Percentiles rank a stretch among this genome's conserved stretches.
phyloP scores from a whole-genome alignment of 2,113 vertebrate species.

The Calyptomena viridis region DNA sequence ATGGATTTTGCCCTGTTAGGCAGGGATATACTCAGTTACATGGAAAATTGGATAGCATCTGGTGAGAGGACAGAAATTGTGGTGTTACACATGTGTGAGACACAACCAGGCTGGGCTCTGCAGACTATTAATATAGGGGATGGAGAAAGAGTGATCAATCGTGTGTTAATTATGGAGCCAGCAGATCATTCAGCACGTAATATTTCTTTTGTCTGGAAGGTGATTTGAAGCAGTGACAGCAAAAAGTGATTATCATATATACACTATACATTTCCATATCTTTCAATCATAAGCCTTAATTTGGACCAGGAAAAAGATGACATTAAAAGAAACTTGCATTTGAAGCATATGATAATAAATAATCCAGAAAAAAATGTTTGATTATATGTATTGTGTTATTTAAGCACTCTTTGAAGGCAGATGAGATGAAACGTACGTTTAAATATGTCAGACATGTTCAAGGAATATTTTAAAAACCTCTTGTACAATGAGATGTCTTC shows the following conservation, averaged over 20 bases:
- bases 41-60: neutral
- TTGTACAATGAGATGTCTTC: neutral
- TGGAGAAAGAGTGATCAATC: neutral
- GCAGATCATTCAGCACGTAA: neutral
- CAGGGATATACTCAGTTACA: neutral
- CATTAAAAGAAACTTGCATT: slow-evolving; percentile 26
- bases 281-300: neutral
- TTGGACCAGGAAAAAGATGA: neutral
- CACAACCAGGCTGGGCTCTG: neutral
- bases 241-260: neutral
- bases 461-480: slow-evolving; percentile 2
- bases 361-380: neutral
- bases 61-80: neutral
- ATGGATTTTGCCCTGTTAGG: neutral
- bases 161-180: neutral
- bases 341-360: neutral
- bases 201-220: slow-evolving; percentile 3
- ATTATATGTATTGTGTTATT: slow-evolving; percentile 32
- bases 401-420: slow-evolving; percentile 28
- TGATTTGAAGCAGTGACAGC: neutral
- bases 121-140: neutral
- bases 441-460: neutral
- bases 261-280: neutral
- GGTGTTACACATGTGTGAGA: neutral
- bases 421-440: neutral